Conservation (phyloP, 2,888 invertebrate genomes). For the Acleris cristana region DNA sequence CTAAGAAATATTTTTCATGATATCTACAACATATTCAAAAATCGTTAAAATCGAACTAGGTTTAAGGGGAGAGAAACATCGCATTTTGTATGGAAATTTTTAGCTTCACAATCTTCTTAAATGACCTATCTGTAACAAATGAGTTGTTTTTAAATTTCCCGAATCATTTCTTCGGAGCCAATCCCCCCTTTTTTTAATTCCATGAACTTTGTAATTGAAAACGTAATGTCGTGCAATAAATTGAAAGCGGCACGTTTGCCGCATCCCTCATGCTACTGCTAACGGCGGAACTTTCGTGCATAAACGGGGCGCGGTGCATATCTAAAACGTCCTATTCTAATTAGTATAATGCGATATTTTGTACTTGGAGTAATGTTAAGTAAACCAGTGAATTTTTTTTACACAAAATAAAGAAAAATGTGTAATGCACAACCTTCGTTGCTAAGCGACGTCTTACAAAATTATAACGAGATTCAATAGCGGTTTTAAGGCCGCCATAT, state of each 20-base stretch:
- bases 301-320: slow-evolving; percentile 39
- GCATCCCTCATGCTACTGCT: slow-evolving; percentile 25
- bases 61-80: no score
- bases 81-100: no score
- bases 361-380: neutral
- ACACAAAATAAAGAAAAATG: no score
- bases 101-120: no score
- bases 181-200: slow-evolving; percentile 1
- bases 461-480: no score
- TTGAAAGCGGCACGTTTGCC: slow-evolving; percentile 19
- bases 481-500: no score
- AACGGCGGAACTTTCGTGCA: slow-evolving; percentile 36
- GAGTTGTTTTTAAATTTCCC: neutral
- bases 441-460: no score
- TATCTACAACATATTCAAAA: no score
- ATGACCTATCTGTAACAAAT: neutral
- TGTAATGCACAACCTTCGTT: no score
- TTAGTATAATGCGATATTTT: slow-evolving; percentile 37
- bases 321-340: slow-evolving; percentile 41
- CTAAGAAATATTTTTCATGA: no score
- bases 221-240: slow-evolving; percentile 24
- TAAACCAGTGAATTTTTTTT: no score
- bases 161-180: neutral
- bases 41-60: no score
- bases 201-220: slow-evolving; percentile 17